Evolutionary conservation across 2,797 vertebrate species (phyloP).

Genomic region (Danio jaintianensis): DNA sequence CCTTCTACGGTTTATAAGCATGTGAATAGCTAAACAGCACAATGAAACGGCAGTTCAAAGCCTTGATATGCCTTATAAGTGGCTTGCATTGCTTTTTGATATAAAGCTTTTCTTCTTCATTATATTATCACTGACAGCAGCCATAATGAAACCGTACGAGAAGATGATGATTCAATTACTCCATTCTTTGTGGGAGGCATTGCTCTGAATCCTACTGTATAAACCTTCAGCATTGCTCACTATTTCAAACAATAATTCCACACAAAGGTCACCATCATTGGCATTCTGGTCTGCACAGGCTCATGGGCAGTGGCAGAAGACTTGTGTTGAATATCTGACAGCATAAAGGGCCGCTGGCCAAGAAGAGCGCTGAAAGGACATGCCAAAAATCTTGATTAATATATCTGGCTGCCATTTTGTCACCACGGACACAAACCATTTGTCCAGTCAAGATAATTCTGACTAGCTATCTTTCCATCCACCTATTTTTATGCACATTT

Average conservation of each 20-base stretch:
- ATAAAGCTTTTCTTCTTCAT: slow-evolving; percentile 14
- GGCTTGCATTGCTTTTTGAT: slow-evolving; percentile 10
- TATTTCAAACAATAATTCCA: slow-evolving; percentile 19
- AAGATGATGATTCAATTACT: slow-evolving; percentile 1
- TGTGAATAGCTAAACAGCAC: not conserved
- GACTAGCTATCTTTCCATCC: not conserved
- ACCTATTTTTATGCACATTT: too few species aligned
- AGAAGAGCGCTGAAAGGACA: slow-evolving; percentile 15
- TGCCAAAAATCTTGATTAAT: slow-evolving; percentile 43
- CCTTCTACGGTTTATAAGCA: not conserved
- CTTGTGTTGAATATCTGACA: not conserved
- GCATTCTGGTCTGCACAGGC: slow-evolving; percentile 34
- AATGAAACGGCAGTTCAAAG: slow-evolving; percentile 2
- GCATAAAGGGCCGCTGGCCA: slow-evolving; percentile 33
- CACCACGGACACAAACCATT: slow-evolving; percentile 51
- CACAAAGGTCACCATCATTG: slow-evolving; percentile 56
- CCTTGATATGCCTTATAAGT: slow-evolving; percentile 25
- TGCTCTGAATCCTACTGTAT: not conserved
- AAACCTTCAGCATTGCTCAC: not conserved
- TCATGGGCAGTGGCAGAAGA: slow-evolving; percentile 14
- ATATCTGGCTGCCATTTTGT: slow-evolving; percentile 43
- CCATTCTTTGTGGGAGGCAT: not conserved
- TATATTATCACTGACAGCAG: slow-evolving; percentile 12
- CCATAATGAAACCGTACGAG: slow-evolving; percentile 16
- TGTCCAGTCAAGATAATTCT: slow-evolving; percentile 21